Base-by-base conservation (phyloP, 2,797 vertebrate species). In the Yasuhikotakia modesta region DNA sequence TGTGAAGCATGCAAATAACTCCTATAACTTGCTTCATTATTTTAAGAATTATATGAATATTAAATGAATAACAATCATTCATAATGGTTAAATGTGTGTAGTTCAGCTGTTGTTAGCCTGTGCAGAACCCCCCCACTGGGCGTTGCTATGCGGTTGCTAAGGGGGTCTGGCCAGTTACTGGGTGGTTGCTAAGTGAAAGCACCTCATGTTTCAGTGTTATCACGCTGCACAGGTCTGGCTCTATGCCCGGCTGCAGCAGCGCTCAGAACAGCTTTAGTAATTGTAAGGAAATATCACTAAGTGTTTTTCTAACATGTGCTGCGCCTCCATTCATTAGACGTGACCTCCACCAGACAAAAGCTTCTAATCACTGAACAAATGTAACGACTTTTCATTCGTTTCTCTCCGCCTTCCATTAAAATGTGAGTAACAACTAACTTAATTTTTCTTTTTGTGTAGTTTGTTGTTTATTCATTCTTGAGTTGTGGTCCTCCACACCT, bases 401-500 rank as follows among this genome's bases (percentile, higher is more conserved):
- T 35, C 6, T 52, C 17, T n/a, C 16, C 50, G 19, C 17, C 21
- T 57, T 1, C 12, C 10, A 5, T 22, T 52, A 43, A 43, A 43
- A 43, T 43, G 2, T 10, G 0, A 43, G 39, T 43, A 10, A 1
- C 2, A 11, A 43, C 8, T n/a, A n/a, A 43, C 10, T 1, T 43
- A 2, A 10, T 43, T 10, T 43, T 24, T 22, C 13, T 21, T 57
- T 57, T 24, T 55, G 21, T 55, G 22, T 27, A 58, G 24, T 60
- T 17, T 60, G 57, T 14, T 30, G 24, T 60, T 27, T 24, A 55
- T 67, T 67, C 35, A 73, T 58, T 69, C 19, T 65, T 22, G 17
- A 73, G 85, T n/a, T n/a, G n/a, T n/a, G n/a, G n/a, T 89, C 86
- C 82, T 82, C 61, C 78, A 87, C 84, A 85, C 90, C 89, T 79